Percentiles rank a stretch among this genome's conserved stretches.
Evolutionary conservation across 2,888 invertebrate species (phyloP).

Genomic region (Synanthedon tipuliformis): DNA sequence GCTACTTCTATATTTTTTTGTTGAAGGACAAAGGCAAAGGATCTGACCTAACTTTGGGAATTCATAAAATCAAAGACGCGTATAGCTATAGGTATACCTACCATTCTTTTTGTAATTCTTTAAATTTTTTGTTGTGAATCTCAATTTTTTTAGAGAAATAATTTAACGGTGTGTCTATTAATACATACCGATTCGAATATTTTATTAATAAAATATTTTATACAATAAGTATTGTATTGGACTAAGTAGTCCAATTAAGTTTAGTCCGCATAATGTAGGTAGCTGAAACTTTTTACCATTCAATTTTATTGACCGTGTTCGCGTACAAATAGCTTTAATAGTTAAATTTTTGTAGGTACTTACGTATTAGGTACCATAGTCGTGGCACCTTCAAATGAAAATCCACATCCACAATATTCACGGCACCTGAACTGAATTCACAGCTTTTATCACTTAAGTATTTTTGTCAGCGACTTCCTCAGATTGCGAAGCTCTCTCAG

Average conservation of each 20-base stretch:
- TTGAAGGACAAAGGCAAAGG: constrained; percentile 43
- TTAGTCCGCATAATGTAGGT: no score
- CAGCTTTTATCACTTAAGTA: constrained; percentile 63
- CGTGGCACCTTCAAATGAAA: constrained; percentile 18
- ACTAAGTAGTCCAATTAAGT: no score
- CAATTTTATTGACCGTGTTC: no score
- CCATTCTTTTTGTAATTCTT: constrained; percentile 45
- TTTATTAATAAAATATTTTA: no score
- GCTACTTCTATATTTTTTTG: constrained; percentile 36
- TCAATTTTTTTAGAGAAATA: constrained; percentile 1
- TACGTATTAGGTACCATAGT: constrained; percentile 1
- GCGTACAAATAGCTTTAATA: no score
- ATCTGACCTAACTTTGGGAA: constrained; percentile 64
- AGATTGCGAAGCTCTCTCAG: constrained; percentile 58
- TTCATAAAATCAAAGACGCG: constrained; percentile 57
- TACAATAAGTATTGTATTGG: no score
- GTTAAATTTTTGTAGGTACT: no score
- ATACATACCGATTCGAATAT: no score
- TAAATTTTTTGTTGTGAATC: neutral
- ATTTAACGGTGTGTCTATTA: constrained; percentile 23
- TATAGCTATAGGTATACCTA: constrained; percentile 4
- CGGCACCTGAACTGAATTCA: constrained; percentile 48
- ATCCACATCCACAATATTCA: constrained; percentile 26
- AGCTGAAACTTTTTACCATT: no score
- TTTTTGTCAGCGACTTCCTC: constrained; percentile 64